Conservation (phyloP, 2,797 vertebrate genomes). For the Melanotaenia nigrans region DNA sequence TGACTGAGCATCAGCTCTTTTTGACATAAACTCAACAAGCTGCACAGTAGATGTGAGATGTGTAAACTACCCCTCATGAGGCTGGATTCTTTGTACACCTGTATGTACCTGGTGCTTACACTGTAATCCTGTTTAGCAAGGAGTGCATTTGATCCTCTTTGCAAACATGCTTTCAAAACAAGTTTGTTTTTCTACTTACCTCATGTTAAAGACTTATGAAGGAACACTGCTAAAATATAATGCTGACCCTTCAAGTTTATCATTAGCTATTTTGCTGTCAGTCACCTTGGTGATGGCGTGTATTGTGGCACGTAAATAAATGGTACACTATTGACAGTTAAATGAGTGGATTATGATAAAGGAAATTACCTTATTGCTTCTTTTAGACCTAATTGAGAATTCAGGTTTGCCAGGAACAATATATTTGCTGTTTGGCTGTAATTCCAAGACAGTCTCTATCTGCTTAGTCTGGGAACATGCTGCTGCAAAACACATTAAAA, state of each 20-base stretch:
- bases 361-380: not conserved
- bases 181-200: conserved; percentile 6
- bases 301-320: conserved; percentile 2
- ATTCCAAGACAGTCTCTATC: too few relatives aligned
- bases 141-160: conserved; percentile 3
- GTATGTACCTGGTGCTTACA: conserved; percentile 14
- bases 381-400: not conserved
- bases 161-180: conserved; percentile 15
- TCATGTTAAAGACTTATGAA: not conserved
- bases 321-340: not conserved
- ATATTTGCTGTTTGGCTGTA: not conserved
- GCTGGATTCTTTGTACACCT: not conserved
- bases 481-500: not conserved
- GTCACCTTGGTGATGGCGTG: conserved; percentile 28
- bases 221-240: not conserved
- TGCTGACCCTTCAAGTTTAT: conserved; percentile 1
- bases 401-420: not conserved
- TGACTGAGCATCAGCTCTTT: too few relatives aligned
- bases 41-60: not conserved
- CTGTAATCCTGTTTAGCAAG: conserved; percentile 4
- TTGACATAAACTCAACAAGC: too few relatives aligned
- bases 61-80: not conserved
- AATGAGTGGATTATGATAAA: not conserved
- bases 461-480: not conserved
- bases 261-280: not conserved